Evolutionary conservation across 2,113 vertebrate genomes (phyloP).

Genomic region (Megaptera novaeangliae): DNA sequence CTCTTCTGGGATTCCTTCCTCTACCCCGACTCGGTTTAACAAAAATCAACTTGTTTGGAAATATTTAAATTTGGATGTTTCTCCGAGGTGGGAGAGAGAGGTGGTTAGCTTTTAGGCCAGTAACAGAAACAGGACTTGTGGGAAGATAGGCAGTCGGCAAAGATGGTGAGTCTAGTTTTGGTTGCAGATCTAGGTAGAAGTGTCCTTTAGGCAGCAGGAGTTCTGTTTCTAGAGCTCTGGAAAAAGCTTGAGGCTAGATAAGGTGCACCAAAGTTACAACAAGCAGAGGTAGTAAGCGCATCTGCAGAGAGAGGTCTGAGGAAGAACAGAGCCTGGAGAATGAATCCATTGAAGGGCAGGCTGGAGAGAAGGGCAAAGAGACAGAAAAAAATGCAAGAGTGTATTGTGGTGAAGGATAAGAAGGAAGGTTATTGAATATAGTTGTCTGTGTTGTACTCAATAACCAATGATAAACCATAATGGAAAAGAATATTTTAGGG

Average conservation of each 20-base stretch:
- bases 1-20: neutral
- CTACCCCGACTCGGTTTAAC: neutral
- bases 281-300: neutral
- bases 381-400: neutral
- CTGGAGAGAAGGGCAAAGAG: neutral
- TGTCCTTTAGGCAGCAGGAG: accelerated
- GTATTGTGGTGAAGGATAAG: accelerated
- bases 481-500: neutral
- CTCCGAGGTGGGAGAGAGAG: neutral
- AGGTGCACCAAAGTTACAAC: neutral
- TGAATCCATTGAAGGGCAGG: neutral
- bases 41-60: neutral
- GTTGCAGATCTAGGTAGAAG: neutral
- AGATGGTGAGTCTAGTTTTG: neutral
- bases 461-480: neutral
- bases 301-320: neutral
- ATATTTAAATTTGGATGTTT: neutral
- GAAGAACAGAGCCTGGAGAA: neutral
- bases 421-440: neutral
- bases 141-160: neutral
- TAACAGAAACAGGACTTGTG: neutral
- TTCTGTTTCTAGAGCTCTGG: neutral
- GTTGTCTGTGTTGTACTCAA: neutral
- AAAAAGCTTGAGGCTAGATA: neutral
- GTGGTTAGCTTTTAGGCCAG: neutral